Percentiles rank a stretch among this genome's conserved stretches.
Conservation (phyloP, 1,140 invertebrate species). For the Drosophila ohnishii region DNA sequence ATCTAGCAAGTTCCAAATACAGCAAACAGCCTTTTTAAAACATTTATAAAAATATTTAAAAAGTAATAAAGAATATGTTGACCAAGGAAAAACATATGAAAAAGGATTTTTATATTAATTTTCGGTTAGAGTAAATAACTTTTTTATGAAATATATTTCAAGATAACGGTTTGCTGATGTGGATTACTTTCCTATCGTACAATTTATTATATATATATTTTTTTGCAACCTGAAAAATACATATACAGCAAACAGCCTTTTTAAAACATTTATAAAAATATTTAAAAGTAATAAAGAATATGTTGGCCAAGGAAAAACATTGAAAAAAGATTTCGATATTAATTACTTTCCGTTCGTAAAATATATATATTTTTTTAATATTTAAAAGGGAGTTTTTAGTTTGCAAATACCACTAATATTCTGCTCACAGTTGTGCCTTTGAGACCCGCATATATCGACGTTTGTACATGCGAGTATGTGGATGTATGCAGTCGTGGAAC, state of each 20-base stretch:
- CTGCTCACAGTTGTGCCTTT: not conserved
- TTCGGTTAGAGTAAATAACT: not conserved
- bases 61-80: not conserved
- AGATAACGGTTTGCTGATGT: not conserved
- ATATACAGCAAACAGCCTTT: no score
- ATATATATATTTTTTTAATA: no score
- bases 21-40: not conserved
- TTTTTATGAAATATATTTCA: not conserved
- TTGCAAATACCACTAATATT: not conserved
- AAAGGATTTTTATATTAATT: not conserved
- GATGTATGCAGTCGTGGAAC: constrained; percentile 21
- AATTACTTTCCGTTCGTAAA: no score
- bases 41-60: not conserved
- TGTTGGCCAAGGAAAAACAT: no score
- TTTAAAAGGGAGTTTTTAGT: not conserved
- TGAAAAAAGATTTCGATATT: no score
- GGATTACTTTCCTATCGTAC: no score
- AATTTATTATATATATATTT: no score
- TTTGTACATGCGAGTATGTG: constrained; percentile 15
- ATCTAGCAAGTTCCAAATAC: constrained; percentile 5
- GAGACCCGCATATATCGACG: not conserved
- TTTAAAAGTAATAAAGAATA: no score
- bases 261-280: no score
- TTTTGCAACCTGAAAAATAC: no score
- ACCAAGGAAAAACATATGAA: not conserved